Base-by-base conservation (phyloP, 1,140 invertebrate species). In the Neomicropteryx cornuta region DNA sequence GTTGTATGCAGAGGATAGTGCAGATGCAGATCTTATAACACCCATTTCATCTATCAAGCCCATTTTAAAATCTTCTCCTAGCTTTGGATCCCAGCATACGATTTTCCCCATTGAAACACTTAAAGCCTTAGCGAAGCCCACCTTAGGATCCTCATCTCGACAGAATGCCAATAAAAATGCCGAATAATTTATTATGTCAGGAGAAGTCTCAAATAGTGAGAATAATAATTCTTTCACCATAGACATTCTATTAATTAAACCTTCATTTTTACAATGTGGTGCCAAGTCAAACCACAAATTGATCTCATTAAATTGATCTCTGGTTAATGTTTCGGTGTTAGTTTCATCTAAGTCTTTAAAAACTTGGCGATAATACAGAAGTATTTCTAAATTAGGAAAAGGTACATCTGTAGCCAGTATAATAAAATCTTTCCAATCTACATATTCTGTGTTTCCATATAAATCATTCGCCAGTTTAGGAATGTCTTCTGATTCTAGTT, bases 361-460 rank as follows among this genome's bases (percentile, higher is more conserved):
- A 2, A 48, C 42, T 38, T 60, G 52, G 20, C 67, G 62, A 3
- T 64, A 22, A 17, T 56, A 38, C 16, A 77, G 43, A 18, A 77
- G 48, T 41, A 77, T 66, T 2, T 63, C 53, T 32, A 66, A 44
- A 1, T 47, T 65, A 5, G 75, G 74, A 45, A 62, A 68, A 16
- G 51, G 44, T 10, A 77, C 47, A 35, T 70, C 59, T 10, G 76
- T 51, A 47, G 67, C 71, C 45, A 69, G 72, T 39, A 77, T 56
- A 10, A 79, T 52, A 42, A 79, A 77, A 49, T 77, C 73, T 47
- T 66, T 68, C 76, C 75, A 78, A 50, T 76, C 66, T 8, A 77
- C 39, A 28, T 66, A 68, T 3, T 59, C 55, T 0, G 53, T 54
- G 22, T 67, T 56, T 0, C 68, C 71, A 47, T 71, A 79, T 13